Base-by-base conservation (phyloP, 2,797 vertebrate species). In the Spinus olivaceus region DNA sequence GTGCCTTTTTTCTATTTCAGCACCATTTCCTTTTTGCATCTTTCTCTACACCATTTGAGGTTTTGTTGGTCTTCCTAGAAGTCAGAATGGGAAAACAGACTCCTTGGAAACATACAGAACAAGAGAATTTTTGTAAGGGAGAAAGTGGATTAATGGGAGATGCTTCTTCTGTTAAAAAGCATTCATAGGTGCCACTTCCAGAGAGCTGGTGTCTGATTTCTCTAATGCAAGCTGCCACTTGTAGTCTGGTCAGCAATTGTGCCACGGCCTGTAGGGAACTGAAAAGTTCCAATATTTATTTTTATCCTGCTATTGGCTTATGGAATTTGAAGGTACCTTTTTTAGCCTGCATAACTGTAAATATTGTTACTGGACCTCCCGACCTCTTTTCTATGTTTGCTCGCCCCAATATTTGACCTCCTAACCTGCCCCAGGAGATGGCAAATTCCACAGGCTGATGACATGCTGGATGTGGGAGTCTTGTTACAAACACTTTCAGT, bases 41-140 rank as follows among this genome's bases (percentile, higher is more conserved):
- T 66, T 44, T 70, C 54, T 90, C 59, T 88, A 44, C 39, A 64
- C 41, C 24, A 3, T 86, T 13, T 88, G 94, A 86, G 79, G 70
- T 92, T 96, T 93, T 92, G 14, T 51, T 88, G 35, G 59, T 90
- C 70, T 92, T 93, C 82, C 85, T 95, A 91, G 89, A 96, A 97
- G 79, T 83, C 72, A 73, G 51, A 84, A 66, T 27, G 39, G 82
- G 53, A 81, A 91, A 92, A 88, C 8, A 92, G 66, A 30, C 16
- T 84, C n/a, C 47, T 84, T 57, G 76, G 66, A 90, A 94, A 79
- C 12, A 64, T 12, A 37, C 11, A 54, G 57, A 80, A 67, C 21
- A 69, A 13, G 69, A 41, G 13, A 41, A 71, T 59, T 69, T 81
- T 91, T 83, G 51, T 90, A 18, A 79, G 16, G 49, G 37, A 84